Base-by-base conservation (phyloP, 2,113 vertebrate genomes). In the Petroica traversi region DNA sequence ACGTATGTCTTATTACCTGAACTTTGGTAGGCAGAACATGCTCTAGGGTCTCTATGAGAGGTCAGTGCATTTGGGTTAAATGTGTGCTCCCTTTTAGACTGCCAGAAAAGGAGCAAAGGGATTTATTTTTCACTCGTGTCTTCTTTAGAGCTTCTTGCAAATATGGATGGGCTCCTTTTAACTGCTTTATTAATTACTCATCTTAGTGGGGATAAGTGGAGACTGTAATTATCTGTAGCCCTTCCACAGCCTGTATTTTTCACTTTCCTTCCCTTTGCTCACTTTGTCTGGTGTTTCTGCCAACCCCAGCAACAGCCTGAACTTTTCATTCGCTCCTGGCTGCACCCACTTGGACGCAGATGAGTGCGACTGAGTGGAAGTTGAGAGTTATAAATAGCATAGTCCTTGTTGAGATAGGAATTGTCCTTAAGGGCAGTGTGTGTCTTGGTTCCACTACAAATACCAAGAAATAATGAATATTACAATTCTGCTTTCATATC, bases 331-430 rank as follows among this genome's bases (percentile, higher is more conserved):
- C 0, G 1, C 48, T 81, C 40, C 66, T 92, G 88, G 62, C 85
- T 85, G 78, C 33, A 26, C 36, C 41, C 28, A 5, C 90, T 85
- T 79, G 51, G 71, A 88, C 0, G 0, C 78, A 66, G 74, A 68
- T 68, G 85, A 55, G 16, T n/a, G 38, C 0, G 0, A 54, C 68
- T 10, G 40, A 82, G 79, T 61, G 64, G 48, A 88, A 95, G 48
- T 24, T 68, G 23, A 23, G 40, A 89, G 78, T 62, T 97, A 90
- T 73, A 93, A 93, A 97, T 93, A 95, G 67, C 41, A 24, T 9
- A 88, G 88, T 64, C 71, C 85, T 79, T 84, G 34, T 8, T 61
- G 74, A 72, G 90, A 46, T 25, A 83, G 67, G 20, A 91, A 26
- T 89, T 82, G 28, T 71, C 69, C 92, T 72, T 92, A 93, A 78